Percentiles rank a stretch among this genome's conserved stretches.
phyloP scores from a whole-genome alignment of 2,797 vertebrate species.

The Neosalanx taihuensis region DNA sequence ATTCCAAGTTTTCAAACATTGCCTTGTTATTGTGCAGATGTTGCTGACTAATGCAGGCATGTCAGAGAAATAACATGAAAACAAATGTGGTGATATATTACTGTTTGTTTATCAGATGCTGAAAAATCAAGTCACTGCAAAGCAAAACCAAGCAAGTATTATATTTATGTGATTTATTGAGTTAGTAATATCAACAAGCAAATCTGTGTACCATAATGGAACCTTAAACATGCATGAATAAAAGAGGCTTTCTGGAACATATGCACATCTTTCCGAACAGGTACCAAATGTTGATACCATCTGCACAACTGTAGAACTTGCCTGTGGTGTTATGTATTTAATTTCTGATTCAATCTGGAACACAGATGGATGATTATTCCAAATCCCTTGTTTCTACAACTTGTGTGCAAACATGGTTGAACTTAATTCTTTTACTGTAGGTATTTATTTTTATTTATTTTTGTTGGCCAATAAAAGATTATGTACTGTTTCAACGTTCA shows the following conservation, averaged over 20 bases:
- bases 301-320: constrained; percentile 47
- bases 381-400: constrained; percentile 12
- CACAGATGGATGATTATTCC: constrained; percentile 49
- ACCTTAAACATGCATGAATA: constrained; percentile 31
- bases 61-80: too few species aligned
- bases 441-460: neutral
- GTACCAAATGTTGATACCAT: constrained; percentile 37
- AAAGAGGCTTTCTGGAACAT: constrained; percentile 33
- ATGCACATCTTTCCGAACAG: constrained; percentile 37
- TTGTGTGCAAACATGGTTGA: neutral
- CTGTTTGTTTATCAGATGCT: neutral
- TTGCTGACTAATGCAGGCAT: too few species aligned
- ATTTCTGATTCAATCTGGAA: constrained; percentile 35
- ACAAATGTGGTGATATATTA: neutral
- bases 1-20: too few species aligned
- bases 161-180: too few species aligned
- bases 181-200: neutral
- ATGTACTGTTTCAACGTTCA: neutral
- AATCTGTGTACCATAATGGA: constrained; percentile 20
- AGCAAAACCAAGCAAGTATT: too few species aligned
- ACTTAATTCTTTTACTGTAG: neutral
- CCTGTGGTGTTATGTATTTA: constrained; percentile 32
- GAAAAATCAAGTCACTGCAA: too few species aligned
- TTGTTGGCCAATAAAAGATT: too few species aligned
- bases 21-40: too few species aligned